Conservation (phyloP, 2,113 vertebrate species). For the Muscicapa adusta region DNA sequence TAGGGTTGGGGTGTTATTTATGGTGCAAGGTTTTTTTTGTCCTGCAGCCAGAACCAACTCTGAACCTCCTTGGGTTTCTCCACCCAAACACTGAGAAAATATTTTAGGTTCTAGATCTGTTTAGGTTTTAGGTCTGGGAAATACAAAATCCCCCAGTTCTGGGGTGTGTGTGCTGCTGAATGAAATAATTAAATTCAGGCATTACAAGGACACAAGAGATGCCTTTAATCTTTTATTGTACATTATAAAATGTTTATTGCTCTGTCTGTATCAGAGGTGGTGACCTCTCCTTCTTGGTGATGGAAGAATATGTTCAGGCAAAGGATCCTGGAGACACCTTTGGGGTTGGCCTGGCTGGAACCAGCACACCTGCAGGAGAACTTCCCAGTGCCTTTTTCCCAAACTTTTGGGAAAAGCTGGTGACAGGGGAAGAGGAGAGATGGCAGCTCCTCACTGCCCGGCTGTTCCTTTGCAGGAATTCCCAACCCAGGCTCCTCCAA, state of each 20-base stretch:
- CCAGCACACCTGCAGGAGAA: neutral
- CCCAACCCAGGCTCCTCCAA: constrained; percentile 1
- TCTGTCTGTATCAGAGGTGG: constrained; percentile 75
- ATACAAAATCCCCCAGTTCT: neutral
- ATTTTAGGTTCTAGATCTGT: neutral
- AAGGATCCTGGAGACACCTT: constrained; percentile 65
- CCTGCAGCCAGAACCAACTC: neutral
- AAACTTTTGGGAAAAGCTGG: neutral
- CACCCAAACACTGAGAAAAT: neutral
- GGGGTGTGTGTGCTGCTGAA: neutral
- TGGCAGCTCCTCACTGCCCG: constrained; percentile 20
- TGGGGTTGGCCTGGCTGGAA: constrained; percentile 38
- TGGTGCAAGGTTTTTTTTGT: neutral
- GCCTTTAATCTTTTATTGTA: constrained; percentile 74
- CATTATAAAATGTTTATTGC: constrained; percentile 83
- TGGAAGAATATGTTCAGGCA: constrained; percentile 66
- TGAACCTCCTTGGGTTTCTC: neutral
- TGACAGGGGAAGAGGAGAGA: neutral
- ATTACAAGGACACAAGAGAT: constrained; percentile 14
- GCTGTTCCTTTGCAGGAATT: neutral
- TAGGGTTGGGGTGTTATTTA: neutral
- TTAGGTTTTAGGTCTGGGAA: neutral
- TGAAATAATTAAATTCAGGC: neutral
- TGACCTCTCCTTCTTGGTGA: constrained; percentile 64
- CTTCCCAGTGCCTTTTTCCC: neutral